These are phyloP conservation scores for Protodeltote pygarga DNA, from an alignment of 2,888 invertebrate genomes.

Conservation along the genomic window DNA sequence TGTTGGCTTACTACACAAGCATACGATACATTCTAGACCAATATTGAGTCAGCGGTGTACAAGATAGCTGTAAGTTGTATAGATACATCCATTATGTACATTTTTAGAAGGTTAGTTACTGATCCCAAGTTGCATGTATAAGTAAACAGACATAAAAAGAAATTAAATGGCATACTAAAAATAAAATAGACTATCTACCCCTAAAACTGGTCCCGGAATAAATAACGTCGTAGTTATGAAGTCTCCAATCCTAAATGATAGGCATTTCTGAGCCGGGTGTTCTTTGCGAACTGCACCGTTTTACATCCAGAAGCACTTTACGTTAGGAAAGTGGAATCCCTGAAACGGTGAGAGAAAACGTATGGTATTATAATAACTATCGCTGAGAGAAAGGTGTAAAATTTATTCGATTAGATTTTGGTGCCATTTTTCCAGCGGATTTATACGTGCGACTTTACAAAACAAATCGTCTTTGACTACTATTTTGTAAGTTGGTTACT, in stretches of 20 bases:
- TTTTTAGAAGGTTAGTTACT: too few relatives aligned
- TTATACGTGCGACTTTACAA: neutral
- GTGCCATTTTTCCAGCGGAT: conserved; percentile 2
- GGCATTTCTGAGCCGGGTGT: conserved; percentile 29
- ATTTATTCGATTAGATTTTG: conserved; percentile 8
- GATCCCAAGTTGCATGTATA: neutral
- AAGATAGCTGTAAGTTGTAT: too few relatives aligned
- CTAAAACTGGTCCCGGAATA: conserved; percentile 18
- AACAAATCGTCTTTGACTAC: conserved; percentile 16
- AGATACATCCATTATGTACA: too few relatives aligned
- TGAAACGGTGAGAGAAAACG: conserved; percentile 13
- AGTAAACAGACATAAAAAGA: conserved; percentile 4
- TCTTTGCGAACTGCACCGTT: conserved; percentile 18
- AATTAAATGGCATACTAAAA: conserved; percentile 15
- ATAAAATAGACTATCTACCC: conserved; percentile 19
- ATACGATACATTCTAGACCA: conserved; percentile 3
- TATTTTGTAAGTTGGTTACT: too few relatives aligned
- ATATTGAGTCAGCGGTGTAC: too few relatives aligned
- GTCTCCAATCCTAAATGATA: conserved; percentile 27
- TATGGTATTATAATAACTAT: conserved; percentile 10
- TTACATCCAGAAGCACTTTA: conserved; percentile 39
- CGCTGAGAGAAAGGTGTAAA: conserved; percentile 10
- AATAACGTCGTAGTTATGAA: conserved; percentile 30
- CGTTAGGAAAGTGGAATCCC: conserved; percentile 18
- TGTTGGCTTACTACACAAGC: conserved; percentile 18